These are phyloP conservation scores for Oreortyx pictus DNA, from an alignment of 2,797 vertebrate species.

Conservation along the genomic window DNA sequence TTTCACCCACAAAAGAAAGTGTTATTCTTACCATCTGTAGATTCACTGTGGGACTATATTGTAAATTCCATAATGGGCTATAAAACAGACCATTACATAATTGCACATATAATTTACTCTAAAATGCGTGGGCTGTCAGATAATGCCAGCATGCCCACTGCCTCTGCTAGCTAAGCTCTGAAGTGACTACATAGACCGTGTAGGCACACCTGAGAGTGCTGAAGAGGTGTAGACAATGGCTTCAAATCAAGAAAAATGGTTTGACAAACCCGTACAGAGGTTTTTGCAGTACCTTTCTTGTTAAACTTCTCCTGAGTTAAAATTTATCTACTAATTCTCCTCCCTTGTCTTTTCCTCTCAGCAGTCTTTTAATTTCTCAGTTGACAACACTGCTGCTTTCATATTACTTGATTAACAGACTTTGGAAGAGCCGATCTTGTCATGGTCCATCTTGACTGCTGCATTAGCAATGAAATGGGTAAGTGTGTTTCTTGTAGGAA, in stretches of 20 bases:
- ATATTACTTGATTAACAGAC: not conserved
- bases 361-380: not conserved
- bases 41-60: not conserved
- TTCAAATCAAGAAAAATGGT: not conserved
- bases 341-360: accelerated
- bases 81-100: not conserved
- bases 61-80: not conserved
- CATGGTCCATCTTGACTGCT: not conserved
- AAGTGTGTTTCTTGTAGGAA: not conserved
- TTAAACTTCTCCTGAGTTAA: not conserved
- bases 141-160: not conserved
- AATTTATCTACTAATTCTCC: not conserved
- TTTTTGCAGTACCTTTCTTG: not conserved
- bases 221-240: not conserved
- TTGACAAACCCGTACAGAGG: not conserved
- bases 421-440: not conserved
- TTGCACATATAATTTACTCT: not conserved
- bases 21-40: not conserved
- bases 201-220: not conserved
- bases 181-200: not conserved
- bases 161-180: not conserved
- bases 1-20: not conserved
- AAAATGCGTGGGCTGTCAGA: not conserved
- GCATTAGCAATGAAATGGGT: not conserved
- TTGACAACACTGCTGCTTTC: not conserved